These are phyloP conservation scores for Eurytoma californica DNA, from an alignment of 2,888 invertebrate genomes.

Conservation along the genomic window DNA sequence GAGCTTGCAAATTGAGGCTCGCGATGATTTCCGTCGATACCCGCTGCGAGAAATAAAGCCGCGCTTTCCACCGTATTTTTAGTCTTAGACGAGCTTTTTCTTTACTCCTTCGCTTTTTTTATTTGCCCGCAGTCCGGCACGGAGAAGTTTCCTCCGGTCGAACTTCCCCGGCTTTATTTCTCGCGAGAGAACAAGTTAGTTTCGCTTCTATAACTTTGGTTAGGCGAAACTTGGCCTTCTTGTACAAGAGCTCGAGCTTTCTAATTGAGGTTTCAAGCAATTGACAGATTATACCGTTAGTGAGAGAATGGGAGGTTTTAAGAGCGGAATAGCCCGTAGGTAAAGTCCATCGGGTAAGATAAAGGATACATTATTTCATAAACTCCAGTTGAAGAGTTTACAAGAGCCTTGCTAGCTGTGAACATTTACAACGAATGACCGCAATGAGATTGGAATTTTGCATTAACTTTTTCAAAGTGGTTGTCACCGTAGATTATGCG, in stretches of 20 bases:
- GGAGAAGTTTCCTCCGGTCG: constrained; percentile 5
- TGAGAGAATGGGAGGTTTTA: constrained; percentile 19
- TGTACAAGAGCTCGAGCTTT: background rate
- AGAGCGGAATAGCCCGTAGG: background rate
- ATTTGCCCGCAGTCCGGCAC: background rate
- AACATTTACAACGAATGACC: too few relatives aligned
- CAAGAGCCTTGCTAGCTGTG: too few relatives aligned
- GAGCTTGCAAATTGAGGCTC: too few relatives aligned
- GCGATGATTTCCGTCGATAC: constrained; percentile 12
- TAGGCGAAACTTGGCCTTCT: constrained; percentile 7
- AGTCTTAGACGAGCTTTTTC: background rate
- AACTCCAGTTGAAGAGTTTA: too few relatives aligned
- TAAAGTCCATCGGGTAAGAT: background rate
- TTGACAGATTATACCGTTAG: constrained; percentile 34
- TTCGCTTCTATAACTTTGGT: background rate
- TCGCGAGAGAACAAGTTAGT: constrained; percentile 19
- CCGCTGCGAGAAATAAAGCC: constrained; percentile 2
- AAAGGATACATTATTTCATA: too few relatives aligned
- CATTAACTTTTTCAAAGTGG: too few relatives aligned
- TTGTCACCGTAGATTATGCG: too few relatives aligned
- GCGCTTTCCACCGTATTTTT: background rate
- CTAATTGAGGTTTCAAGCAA: constrained; percentile 36
- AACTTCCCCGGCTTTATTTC: constrained; percentile 16
- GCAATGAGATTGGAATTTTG: too few relatives aligned
- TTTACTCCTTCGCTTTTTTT: background rate